Evolutionary conservation across 2,797 vertebrate species (phyloP), one percentile per base, ranked within the genome.

Genomic region (Argyrosomus regius): DNA sequence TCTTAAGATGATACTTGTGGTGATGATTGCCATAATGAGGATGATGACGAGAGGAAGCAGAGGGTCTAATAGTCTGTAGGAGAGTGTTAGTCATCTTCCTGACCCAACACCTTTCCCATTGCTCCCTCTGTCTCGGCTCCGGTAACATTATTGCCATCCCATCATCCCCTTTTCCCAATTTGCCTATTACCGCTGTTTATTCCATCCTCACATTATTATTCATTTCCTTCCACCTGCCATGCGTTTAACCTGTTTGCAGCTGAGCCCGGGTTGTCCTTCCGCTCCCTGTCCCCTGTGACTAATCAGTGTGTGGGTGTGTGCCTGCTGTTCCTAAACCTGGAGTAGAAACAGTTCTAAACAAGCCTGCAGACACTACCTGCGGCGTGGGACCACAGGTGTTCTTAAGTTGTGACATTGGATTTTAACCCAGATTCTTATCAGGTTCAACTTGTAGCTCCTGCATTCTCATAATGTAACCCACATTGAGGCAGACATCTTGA

Each of bases 241-340:
- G 50, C 24, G n/a, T 82, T 87, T 70, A 80, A 85, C 82, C 70
- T 73, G 77, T 87, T 78, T 75, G 72, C 76, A 65, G 79, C 76
- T 14, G 69, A 46, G 65, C 82, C 64, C 1, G 52, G 75, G 69
- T 73, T 16, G 18, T 64, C 71, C 67, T 80, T 73, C 67, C n/a
- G 3, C 56, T 75, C 70, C 22, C 24, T 13, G 60, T 80, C 82
- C 80, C 75, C 39, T 22, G 62, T 89, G 89, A 90, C 84, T 90
- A 87, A 88, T 91, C 58, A 49, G 53, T 9, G 49, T 63, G 88
- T 88, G 85, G 87, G 88, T 26, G 78, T 87, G 1, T 5, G 59
- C 88, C 85, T 87, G 78, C 83, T 88, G 85, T 83, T 92, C 60
- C 45, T 2, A 85, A 83, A 83, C 82, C 87, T 85, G 81, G 78